Percentiles rank a stretch among this genome's conserved stretches.
These are phyloP conservation scores for Illadopsis cleaveri DNA, from an alignment of 2,113 vertebrate genomes.

Conservation along the genomic window DNA sequence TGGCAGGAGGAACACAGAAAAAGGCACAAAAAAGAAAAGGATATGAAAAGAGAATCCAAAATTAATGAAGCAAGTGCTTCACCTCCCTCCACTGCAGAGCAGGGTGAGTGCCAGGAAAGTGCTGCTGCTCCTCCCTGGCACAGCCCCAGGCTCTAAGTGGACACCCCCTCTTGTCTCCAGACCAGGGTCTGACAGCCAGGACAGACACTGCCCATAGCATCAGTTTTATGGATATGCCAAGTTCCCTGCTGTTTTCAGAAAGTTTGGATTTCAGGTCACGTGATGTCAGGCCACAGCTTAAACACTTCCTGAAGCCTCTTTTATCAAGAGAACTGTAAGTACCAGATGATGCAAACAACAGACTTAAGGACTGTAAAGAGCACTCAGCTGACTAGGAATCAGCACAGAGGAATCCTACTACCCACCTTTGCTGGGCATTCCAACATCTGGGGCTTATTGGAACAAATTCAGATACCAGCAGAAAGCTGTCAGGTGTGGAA, in stretches of 20 bases:
- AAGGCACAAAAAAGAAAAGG: constrained; percentile 6
- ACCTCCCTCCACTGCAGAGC: accelerated
- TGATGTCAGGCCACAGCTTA: not conserved
- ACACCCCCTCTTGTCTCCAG: not conserved
- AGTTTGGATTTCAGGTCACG: not conserved
- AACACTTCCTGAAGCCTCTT: not conserved
- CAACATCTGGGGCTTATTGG: not conserved
- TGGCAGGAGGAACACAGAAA: constrained; percentile 78
- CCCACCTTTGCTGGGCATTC: not conserved
- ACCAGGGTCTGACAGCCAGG: not conserved
- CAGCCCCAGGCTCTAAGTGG: not conserved
- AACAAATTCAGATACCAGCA: not conserved
- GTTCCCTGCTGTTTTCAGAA: not conserved
- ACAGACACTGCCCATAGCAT: accelerated
- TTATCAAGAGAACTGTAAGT: constrained; percentile 45
- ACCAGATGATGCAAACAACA: not conserved
- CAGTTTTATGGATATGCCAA: not conserved
- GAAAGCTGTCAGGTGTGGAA: not conserved
- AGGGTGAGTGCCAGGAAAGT: constrained; percentile 1
- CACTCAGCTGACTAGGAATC: not conserved
- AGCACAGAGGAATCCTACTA: not conserved
- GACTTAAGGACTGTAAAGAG: not conserved
- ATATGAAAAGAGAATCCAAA: not conserved
- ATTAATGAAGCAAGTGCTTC: not conserved
- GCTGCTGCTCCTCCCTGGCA: not conserved